Conservation (phyloP, 92 coral and sea anemone genomes). For the Desmophyllum pertusum region DNA sequence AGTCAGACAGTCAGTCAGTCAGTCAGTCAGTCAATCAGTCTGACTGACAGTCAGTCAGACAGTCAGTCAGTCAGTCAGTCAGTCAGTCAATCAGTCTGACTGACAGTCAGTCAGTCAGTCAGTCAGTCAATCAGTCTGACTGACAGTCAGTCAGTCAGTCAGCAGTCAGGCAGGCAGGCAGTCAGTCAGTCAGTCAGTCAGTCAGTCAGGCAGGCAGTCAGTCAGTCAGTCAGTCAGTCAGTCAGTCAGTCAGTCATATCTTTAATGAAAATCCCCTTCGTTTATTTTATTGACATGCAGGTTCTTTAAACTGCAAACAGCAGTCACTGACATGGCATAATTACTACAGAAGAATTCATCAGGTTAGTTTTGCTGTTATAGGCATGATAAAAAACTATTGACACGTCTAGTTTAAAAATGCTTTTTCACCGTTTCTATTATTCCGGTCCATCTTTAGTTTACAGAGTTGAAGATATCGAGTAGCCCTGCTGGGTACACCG, state of each 20-base stretch:
- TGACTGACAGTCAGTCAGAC: neutral
- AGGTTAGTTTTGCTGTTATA: constrained; percentile 28
- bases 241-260: neutral
- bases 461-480: no score
- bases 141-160: neutral
- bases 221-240: neutral
- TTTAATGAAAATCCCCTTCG: neutral
- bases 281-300: neutral
- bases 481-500: no score
- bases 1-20: neutral
- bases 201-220: neutral
- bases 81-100: neutral
- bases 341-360: constrained; percentile 60
- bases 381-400: neutral
- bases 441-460: no score
- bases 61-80: neutral
- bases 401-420: neutral
- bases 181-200: neutral
- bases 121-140: neutral
- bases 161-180: neutral
- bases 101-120: neutral
- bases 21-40: neutral
- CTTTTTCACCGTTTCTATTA: no score
- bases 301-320: constrained; percentile 29
- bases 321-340: constrained; percentile 58